These are phyloP conservation scores for Nysson spinosus DNA, from an alignment of 2,888 invertebrate genomes.

Conservation along the genomic window DNA sequence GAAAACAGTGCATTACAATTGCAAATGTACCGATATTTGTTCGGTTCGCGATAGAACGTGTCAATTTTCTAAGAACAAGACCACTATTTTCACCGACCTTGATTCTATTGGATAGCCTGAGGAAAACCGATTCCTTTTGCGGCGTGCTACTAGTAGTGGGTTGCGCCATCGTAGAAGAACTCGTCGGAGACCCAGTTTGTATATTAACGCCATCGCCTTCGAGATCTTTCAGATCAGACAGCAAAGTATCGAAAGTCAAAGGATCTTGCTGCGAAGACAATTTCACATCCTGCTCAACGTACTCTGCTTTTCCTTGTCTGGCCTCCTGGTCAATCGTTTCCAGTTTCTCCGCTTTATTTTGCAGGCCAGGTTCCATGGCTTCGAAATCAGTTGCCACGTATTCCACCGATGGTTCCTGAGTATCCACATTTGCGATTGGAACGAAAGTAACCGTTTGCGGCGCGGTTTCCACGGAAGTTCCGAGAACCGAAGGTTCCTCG, in stretches of 20 bases:
- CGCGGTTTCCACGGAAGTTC: constrained; percentile 46
- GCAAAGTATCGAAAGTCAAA: constrained; percentile 70
- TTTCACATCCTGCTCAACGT: constrained; percentile 62
- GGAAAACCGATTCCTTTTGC: constrained; percentile 95
- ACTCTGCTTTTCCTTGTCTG: constrained; percentile 46
- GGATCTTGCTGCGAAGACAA: constrained; percentile 69
- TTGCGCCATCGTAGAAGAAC: constrained; percentile 71
- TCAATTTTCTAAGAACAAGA: no score
- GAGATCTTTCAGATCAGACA: constrained; percentile 74
- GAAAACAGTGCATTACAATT: no score
- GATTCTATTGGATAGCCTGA: constrained; percentile 95
- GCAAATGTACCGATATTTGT: no score
- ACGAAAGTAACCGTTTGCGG: constrained; percentile 33
- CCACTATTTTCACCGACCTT: constrained; percentile 82
- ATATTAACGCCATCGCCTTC: constrained; percentile 64
- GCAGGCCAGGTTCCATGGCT: constrained; percentile 18
- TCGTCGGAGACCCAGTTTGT: constrained; percentile 72
- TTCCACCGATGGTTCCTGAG: constrained; percentile 27
- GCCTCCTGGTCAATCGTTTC: constrained; percentile 40
- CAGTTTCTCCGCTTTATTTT: constrained; percentile 30
- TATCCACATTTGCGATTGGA: constrained; percentile 15
- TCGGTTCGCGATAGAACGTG: no score
- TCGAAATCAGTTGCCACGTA: constrained; percentile 17
- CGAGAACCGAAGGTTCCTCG: constrained; percentile 50
- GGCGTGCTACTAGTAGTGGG: constrained; percentile 71